Conservation (phyloP, 2,113 vertebrate species). For the Apus apus region DNA sequence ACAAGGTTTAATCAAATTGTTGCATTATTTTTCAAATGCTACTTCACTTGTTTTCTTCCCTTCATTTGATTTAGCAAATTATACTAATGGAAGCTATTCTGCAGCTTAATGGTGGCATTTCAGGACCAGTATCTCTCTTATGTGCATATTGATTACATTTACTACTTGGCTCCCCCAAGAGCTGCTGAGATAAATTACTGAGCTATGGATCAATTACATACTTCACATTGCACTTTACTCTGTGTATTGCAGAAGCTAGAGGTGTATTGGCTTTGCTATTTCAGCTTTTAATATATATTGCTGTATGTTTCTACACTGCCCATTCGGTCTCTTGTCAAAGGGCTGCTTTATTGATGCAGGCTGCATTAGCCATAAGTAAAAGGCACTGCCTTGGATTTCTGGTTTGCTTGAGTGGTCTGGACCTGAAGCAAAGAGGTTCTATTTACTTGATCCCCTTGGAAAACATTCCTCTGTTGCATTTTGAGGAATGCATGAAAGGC, state of each 20-base stretch:
- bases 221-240: not conserved
- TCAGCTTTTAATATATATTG: not conserved
- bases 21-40: not conserved
- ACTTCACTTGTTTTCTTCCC: not conserved
- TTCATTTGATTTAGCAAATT: not conserved
- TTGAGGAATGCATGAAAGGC: not conserved
- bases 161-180: not conserved
- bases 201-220: not conserved
- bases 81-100: not conserved
- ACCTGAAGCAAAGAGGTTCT: not conserved
- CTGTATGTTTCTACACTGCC: not conserved
- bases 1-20: not conserved
- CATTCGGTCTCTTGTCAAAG: not conserved
- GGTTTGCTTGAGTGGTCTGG: not conserved
- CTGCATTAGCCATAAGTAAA: not conserved
- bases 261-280: constrained; percentile 2
- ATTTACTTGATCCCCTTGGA: not conserved
- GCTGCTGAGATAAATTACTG: not conserved
- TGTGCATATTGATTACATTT: not conserved
- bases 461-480: not conserved
- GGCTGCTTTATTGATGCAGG: not conserved
- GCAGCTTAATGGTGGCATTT: not conserved
- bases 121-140: not conserved
- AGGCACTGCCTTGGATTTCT: not conserved
- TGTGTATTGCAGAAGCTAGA: not conserved